phyloP scores from a whole-genome alignment of 2,113 vertebrate species.

The Sula dactylatra region DNA sequence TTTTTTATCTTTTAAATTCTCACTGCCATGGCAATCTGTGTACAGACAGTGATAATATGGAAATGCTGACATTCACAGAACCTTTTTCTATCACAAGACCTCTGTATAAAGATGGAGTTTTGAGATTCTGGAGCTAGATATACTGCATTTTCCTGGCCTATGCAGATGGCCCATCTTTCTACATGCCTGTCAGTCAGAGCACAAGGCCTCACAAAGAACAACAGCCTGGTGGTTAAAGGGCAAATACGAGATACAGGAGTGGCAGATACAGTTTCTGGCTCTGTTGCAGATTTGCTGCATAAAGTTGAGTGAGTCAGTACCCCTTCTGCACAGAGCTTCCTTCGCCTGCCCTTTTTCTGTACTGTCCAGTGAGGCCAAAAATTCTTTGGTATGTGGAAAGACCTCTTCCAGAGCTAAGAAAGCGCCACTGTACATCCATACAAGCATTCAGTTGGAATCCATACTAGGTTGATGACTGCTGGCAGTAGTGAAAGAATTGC shows the following conservation, averaged over 20 bases:
- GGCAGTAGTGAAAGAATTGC: neutral
- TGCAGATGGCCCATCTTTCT: neutral
- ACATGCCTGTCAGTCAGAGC: neutral
- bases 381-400: neutral
- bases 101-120: neutral
- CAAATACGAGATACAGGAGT: neutral
- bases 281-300: neutral
- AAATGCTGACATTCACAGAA: conserved; percentile 47
- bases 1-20: conserved; percentile 37
- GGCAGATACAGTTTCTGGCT: neutral
- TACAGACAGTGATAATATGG: conserved; percentile 29
- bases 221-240: neutral
- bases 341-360: neutral
- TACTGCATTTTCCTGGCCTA: neutral
- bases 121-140: neutral
- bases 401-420: neutral
- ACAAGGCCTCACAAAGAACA: neutral
- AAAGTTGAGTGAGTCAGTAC: neutral
- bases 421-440: neutral
- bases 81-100: conserved; percentile 31
- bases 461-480: neutral
- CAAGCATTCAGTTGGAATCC: neutral
- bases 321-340: accelerated
- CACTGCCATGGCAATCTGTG: neutral
- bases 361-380: neutral